Percentiles rank a stretch among this genome's conserved stretches.
These are phyloP conservation scores for Sepioteuthis lessoniana DNA, from an alignment of 2,888 invertebrate species.

Conservation along the genomic window DNA sequence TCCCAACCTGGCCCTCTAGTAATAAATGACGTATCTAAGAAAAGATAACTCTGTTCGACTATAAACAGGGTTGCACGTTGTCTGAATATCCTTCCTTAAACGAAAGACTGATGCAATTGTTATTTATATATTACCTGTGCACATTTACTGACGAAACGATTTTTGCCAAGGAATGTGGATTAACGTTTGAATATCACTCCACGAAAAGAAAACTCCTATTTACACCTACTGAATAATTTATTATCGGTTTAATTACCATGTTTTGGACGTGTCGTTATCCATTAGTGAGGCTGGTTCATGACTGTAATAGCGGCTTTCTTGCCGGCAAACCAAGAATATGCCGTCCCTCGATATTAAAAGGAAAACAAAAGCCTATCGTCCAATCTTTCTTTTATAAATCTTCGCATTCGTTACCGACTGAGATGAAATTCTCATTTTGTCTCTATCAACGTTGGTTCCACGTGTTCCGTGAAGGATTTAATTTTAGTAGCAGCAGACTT, in stretches of 20 bases:
- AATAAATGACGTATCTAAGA: neutral
- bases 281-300: neutral
- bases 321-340: neutral
- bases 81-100: neutral
- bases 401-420: neutral
- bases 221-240: neutral
- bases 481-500: neutral
- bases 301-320: neutral
- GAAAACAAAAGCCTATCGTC: neutral
- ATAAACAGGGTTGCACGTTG: neutral
- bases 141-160: neutral
- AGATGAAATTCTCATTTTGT: neutral
- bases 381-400: neutral
- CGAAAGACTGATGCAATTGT: neutral
- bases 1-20: neutral
- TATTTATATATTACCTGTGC: neutral
- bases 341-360: neutral
- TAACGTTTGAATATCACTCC: neutral
- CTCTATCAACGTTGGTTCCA: neutral
- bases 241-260: neutral
- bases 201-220: neutral
- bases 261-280: neutral
- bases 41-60: neutral
- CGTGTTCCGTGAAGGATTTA: neutral
- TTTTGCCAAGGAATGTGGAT: neutral